Percentiles rank a stretch among this genome's conserved stretches.
These are phyloP conservation scores for Datnioides undecimradiatus DNA, from an alignment of 2,113 vertebrate genomes.

Conservation along the genomic window DNA sequence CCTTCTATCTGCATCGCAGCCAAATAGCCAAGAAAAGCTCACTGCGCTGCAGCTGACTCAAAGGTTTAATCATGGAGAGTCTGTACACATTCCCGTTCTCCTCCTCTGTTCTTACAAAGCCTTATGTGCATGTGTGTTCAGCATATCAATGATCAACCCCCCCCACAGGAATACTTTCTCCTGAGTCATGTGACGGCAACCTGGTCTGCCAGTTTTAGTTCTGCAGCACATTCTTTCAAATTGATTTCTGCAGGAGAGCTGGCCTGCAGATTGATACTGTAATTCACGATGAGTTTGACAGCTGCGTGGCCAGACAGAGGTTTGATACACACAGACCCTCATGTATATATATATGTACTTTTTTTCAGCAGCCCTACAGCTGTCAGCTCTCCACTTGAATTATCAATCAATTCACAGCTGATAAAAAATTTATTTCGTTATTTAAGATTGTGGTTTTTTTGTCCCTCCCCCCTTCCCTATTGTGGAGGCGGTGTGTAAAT, in stretches of 20 bases:
- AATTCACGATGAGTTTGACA: constrained; percentile 52
- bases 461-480: background rate
- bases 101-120: constrained; percentile 25
- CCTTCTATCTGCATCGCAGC: constrained; percentile 37
- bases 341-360: constrained; percentile 20
- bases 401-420: constrained; percentile 66
- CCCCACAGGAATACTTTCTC: constrained; percentile 1
- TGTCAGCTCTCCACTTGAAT: constrained; percentile 57
- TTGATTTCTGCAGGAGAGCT: constrained; percentile 49
- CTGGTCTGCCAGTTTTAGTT: constrained; percentile 31
- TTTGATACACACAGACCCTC: constrained; percentile 19
- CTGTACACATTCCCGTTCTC: constrained; percentile 8
- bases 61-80: constrained; percentile 17
- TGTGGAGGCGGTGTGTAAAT: constrained; percentile 58
- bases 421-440: constrained; percentile 68
- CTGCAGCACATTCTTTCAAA: constrained; percentile 32
- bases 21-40: constrained; percentile 15
- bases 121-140: constrained; percentile 11
- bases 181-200: constrained; percentile 34
- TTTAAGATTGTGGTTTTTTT: constrained; percentile 34
- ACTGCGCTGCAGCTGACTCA: constrained; percentile 28
- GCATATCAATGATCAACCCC: constrained; percentile 38
- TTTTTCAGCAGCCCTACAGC: constrained; percentile 29
- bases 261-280: constrained; percentile 32
- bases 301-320: constrained; percentile 48